Percentiles rank a stretch among this genome's conserved stretches.
Conservation (phyloP, 2,888 invertebrate genomes). For the Yponomeuta plumbellus region DNA sequence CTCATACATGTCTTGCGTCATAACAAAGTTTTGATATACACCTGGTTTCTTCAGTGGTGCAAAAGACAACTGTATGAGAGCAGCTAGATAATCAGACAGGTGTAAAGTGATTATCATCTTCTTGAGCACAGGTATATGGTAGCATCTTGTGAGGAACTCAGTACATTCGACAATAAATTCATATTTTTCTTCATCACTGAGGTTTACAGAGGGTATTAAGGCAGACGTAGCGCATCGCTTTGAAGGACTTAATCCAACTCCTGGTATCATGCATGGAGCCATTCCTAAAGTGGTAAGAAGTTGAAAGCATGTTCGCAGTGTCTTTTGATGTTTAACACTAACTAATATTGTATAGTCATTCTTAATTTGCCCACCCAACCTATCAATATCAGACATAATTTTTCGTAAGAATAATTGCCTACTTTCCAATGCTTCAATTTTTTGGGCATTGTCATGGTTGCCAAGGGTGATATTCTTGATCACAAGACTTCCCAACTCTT, state of each 20-base stretch:
- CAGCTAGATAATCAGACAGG: slow-evolving; percentile 79
- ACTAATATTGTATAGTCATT: slow-evolving; percentile 60
- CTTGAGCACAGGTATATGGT: slow-evolving; percentile 69
- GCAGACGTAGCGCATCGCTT: slow-evolving; percentile 56
- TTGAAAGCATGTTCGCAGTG: slow-evolving; percentile 78
- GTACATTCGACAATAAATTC: slow-evolving; percentile 66
- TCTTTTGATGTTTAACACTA: slow-evolving; percentile 81
- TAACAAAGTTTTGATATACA: slow-evolving; percentile 52
- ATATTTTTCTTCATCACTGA: slow-evolving; percentile 70
- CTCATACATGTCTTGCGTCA: slow-evolving; percentile 76
- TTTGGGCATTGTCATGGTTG: neutral
- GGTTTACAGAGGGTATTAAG: slow-evolving; percentile 41
- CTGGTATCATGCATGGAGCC: slow-evolving; percentile 79
- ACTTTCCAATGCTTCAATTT: neutral
- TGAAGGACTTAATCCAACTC: slow-evolving; percentile 74
- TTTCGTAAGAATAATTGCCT: slow-evolving; percentile 48
- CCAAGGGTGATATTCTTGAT: neutral
- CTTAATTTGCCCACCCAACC: slow-evolving; percentile 42
- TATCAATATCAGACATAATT: slow-evolving; percentile 60
- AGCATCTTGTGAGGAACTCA: slow-evolving; percentile 64
- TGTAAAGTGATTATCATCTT: slow-evolving; percentile 74
- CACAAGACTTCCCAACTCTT: slow-evolving; percentile 31
- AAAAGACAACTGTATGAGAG: slow-evolving; percentile 81
- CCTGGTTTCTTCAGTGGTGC: slow-evolving; percentile 80
- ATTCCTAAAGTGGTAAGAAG: slow-evolving; percentile 80